Conservation (phyloP, 2,888 invertebrate species). For the Catocala fraxini region DNA sequence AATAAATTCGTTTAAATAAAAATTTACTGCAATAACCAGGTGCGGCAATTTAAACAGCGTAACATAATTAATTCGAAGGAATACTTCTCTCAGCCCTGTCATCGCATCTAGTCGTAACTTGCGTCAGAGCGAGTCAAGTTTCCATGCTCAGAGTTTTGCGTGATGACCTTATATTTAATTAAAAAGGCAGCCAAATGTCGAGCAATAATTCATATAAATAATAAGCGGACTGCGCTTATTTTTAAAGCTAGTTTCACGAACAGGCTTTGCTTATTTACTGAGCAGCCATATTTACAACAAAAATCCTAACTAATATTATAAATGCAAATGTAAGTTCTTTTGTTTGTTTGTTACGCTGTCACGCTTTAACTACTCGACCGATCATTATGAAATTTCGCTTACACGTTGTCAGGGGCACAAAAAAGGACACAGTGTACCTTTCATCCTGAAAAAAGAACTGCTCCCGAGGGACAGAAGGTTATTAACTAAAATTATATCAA, state of each 20-base stretch:
- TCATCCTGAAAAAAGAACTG: no score
- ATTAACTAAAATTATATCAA: no score
- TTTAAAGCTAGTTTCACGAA: conserved; percentile 22
- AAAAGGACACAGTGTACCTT: no score
- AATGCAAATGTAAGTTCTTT: no score
- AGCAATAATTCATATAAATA: conserved; percentile 55
- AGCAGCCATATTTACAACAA: background rate
- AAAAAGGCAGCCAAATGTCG: conserved; percentile 55
- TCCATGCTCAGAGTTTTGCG: conserved; percentile 40
- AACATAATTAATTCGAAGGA: conserved; percentile 28
- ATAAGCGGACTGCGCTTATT: conserved; percentile 48
- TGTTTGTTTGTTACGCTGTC: no score
- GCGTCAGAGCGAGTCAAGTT: conserved; percentile 18
- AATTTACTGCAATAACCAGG: background rate
- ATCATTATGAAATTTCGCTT: no score
- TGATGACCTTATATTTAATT: conserved; percentile 60
- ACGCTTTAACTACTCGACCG: no score
- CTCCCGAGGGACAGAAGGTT: no score
- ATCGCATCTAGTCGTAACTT: conserved; percentile 33
- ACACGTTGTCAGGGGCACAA: no score
- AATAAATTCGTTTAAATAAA: background rate
- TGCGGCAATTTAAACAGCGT: conserved; percentile 9
- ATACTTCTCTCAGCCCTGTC: conserved; percentile 46
- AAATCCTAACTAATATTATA: background rate
- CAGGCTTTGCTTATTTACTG: background rate